These are phyloP conservation scores for Hypomesus transpacificus DNA, from an alignment of 2,113 vertebrate genomes.

Conservation along the genomic window DNA sequence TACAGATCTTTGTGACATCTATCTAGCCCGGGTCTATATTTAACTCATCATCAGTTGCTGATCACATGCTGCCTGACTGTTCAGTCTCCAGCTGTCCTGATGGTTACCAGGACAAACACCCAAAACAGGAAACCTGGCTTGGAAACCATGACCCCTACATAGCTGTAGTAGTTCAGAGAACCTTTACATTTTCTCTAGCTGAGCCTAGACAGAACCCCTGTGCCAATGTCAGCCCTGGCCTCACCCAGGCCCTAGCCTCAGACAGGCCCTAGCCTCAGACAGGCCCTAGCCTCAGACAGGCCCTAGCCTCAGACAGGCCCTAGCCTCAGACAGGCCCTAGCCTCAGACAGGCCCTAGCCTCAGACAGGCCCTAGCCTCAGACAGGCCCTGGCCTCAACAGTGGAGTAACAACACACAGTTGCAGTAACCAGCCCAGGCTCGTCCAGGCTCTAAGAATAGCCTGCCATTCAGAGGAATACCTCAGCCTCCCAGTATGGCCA, in stretches of 20 bases:
- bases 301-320: too few species aligned
- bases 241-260: too few species aligned
- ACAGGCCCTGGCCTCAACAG: too few species aligned
- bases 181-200: too few species aligned
- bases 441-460: constrained; percentile 29
- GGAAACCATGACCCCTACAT: neutral
- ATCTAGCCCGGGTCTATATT: constrained; percentile 30
- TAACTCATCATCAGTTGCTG: constrained; percentile 29
- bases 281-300: too few species aligned
- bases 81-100: constrained; percentile 20
- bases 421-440: neutral
- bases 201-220: too few species aligned
- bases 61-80: constrained; percentile 31
- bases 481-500: constrained; percentile 37
- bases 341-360: too few species aligned
- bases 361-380: too few species aligned
- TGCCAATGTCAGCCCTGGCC: too few species aligned
- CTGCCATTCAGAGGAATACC: constrained; percentile 42
- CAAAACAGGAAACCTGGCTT: constrained; percentile 8
- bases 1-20: constrained; percentile 10
- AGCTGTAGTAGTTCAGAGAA: too few species aligned
- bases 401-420: neutral
- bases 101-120: constrained; percentile 14
- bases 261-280: too few species aligned
- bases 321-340: too few species aligned